Evolutionary conservation across 2,797 vertebrate species (phyloP).

Genomic region (Lutjanus argentimaculatus): DNA sequence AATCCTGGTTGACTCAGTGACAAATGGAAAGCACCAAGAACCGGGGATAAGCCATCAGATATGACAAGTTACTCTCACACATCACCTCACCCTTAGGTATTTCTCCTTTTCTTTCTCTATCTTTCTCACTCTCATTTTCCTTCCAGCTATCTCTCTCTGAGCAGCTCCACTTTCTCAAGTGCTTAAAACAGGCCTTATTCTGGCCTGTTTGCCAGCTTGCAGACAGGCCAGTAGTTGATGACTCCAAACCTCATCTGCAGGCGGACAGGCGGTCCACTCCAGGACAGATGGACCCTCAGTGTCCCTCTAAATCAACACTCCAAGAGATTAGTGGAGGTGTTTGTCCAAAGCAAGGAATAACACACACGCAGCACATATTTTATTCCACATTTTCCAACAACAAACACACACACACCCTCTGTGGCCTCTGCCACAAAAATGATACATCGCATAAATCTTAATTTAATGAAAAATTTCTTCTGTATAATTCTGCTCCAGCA

Average conservation of each 20-base stretch:
- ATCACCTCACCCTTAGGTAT: conserved; percentile 46
- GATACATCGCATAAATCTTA: conserved; percentile 21
- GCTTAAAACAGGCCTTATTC: conserved; percentile 6
- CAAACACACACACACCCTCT: conserved; percentile 11
- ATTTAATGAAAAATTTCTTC: conserved; percentile 30
- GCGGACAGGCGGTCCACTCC: conserved; percentile 33
- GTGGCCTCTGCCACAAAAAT: conserved; percentile 3
- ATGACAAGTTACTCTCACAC: conserved; percentile 69
- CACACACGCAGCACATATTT: conserved; percentile 40
- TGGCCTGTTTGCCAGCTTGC: conserved; percentile 9
- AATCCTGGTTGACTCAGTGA: conserved; percentile 73
- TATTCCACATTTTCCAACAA: conserved; percentile 10
- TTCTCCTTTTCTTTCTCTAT: conserved; percentile 35
- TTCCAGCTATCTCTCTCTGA: conserved; percentile 24
- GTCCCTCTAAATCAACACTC: conserved; percentile 49
- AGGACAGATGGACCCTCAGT: conserved; percentile 52
- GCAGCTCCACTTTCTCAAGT: background rate
- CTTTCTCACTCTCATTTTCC: conserved; percentile 36
- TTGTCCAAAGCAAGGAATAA: conserved; percentile 16
- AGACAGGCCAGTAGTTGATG: conserved; percentile 26
- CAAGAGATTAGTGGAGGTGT: conserved; percentile 45
- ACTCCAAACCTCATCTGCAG: conserved; percentile 31
- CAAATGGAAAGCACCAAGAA: conserved; percentile 59
- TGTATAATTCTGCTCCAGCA: conserved; percentile 19
- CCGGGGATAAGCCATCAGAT: conserved; percentile 67